These are phyloP conservation scores for Drosophila macrospina DNA, from an alignment of 2,888 invertebrate genomes.

Conservation along the genomic window DNA sequence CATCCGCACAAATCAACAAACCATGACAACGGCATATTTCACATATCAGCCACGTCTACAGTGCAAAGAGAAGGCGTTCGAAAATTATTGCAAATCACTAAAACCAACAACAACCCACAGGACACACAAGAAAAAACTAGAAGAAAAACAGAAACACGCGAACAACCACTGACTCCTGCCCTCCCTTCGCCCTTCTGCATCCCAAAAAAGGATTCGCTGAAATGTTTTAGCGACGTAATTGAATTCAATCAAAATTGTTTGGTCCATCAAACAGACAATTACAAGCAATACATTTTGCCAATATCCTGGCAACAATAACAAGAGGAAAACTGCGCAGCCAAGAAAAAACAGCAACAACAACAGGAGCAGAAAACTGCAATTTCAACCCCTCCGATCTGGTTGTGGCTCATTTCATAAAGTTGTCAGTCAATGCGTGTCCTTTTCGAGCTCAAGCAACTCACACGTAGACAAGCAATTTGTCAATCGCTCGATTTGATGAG, in stretches of 20 bases:
- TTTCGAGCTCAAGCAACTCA: constrained; percentile 48
- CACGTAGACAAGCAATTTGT: constrained; percentile 78
- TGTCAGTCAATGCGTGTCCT: constrained; percentile 55
- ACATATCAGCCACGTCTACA: constrained; percentile 53
- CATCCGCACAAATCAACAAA: constrained; percentile 67
- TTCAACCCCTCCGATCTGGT: constrained; percentile 33
- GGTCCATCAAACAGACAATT: constrained; percentile 84
- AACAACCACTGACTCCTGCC: constrained; percentile 36
- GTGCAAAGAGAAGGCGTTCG: constrained; percentile 15
- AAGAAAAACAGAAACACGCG: constrained; percentile 17
- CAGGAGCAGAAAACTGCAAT: constrained; percentile 7
- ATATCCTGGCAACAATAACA: constrained; percentile 34
- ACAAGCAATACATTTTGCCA: constrained; percentile 76
- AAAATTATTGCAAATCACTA: constrained; percentile 83
- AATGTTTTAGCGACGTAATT: constrained; percentile 64
- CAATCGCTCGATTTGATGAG: constrained; percentile 75
- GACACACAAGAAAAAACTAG: constrained; percentile 5
- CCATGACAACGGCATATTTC: constrained; percentile 78
- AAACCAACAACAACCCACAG: constrained; percentile 65
- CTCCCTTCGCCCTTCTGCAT: background rate
- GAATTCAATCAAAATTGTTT: constrained; percentile 84
- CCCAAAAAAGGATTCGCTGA: constrained; percentile 39
- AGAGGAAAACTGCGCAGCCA: constrained; percentile 7
- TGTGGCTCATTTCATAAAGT: constrained; percentile 51
- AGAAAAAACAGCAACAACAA: constrained; percentile 9